A percentile compares a stretch with the other conserved stretches of the same genome.
Evolutionary conservation across 2,888 invertebrate species (phyloP).

Genomic region (Cheilosia impressa): DNA sequence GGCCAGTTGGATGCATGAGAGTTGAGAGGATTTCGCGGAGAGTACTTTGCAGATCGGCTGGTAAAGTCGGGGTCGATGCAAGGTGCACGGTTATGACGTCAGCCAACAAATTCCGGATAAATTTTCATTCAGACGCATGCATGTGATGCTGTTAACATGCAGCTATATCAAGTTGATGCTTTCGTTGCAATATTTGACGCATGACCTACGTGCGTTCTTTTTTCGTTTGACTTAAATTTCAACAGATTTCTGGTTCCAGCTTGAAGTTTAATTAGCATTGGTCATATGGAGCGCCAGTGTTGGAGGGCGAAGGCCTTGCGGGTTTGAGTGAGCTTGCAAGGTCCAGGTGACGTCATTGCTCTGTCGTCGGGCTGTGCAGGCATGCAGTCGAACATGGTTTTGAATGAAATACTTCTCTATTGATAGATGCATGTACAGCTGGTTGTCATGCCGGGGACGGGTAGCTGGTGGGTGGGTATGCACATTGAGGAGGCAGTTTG

Average conservation of each 20-base stretch:
- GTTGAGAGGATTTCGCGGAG: conserved; percentile 44
- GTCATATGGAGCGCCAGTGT: not conserved
- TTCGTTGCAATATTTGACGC: conserved; percentile 51
- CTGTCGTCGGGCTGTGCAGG: conserved; percentile 34
- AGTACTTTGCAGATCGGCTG: conserved; percentile 64
- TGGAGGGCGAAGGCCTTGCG: conserved; percentile 40
- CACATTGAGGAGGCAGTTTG: too few species aligned
- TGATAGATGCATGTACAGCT: not conserved
- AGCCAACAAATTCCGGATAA: conserved; percentile 58
- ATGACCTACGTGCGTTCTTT: conserved; percentile 28
- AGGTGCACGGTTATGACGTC: conserved; percentile 67
- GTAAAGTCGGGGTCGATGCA: conserved; percentile 62
- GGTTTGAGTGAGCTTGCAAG: conserved; percentile 30
- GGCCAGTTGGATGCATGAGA: conserved; percentile 60
- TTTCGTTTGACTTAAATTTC: not conserved
- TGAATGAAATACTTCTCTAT: conserved; percentile 29
- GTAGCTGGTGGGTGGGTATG: too few species aligned
- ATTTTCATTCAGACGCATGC: conserved; percentile 66
- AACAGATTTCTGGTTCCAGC: not conserved
- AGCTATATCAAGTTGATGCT: conserved; percentile 1
- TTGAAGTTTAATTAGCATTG: conserved; percentile 28
- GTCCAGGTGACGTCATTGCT: conserved; percentile 58
- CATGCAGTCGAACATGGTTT: conserved; percentile 17
- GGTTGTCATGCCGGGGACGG: too few species aligned
- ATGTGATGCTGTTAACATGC: conserved; percentile 29